phyloP scores from a whole-genome alignment of 2,888 invertebrate species.

The Cheilosia pagana region DNA sequence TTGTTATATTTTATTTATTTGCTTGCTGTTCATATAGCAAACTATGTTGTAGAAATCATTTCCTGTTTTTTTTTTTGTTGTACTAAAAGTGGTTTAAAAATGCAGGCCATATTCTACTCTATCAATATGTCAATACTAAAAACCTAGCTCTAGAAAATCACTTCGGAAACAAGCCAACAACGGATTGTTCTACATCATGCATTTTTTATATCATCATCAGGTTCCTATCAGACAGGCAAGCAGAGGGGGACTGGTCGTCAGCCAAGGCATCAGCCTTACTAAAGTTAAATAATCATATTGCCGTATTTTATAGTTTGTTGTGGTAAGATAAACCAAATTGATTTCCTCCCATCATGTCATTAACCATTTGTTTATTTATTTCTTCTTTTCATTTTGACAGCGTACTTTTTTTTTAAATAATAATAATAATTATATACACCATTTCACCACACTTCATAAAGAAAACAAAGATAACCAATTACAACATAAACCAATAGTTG shows the following conservation, averaged over 20 bases:
- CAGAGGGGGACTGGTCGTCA: constrained; percentile 92
- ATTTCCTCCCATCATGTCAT: not conserved
- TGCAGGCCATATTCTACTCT: constrained; percentile 23
- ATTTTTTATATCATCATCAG: constrained; percentile 54
- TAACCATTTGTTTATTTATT: not conserved
- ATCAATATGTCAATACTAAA: constrained; percentile 38
- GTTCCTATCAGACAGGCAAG: constrained; percentile 90
- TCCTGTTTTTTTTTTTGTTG: not conserved
- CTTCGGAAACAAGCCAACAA: not conserved
- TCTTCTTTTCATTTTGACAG: constrained; percentile 53
- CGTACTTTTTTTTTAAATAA: constrained; percentile 56
- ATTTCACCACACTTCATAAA: constrained; percentile 72
- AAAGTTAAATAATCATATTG: constrained; percentile 79
- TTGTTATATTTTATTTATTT: constrained; percentile 12
- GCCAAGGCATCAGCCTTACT: constrained; percentile 95
- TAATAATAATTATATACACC: constrained; percentile 62
- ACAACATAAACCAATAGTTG: constrained; percentile 62
- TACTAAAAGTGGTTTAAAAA: constrained; percentile 44
- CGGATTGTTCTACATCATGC: constrained; percentile 4
- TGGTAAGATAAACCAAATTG: constrained; percentile 52
- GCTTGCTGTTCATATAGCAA: constrained; percentile 23
- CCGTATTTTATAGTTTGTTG: constrained; percentile 73
- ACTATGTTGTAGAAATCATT: not conserved
- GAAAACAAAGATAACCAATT: constrained; percentile 48
- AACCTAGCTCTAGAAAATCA: constrained; percentile 7